Percentiles rank a stretch among this genome's conserved stretches.
These are phyloP conservation scores for Euplagia quadripunctaria DNA, from an alignment of 2,888 invertebrate species.

Conservation along the genomic window DNA sequence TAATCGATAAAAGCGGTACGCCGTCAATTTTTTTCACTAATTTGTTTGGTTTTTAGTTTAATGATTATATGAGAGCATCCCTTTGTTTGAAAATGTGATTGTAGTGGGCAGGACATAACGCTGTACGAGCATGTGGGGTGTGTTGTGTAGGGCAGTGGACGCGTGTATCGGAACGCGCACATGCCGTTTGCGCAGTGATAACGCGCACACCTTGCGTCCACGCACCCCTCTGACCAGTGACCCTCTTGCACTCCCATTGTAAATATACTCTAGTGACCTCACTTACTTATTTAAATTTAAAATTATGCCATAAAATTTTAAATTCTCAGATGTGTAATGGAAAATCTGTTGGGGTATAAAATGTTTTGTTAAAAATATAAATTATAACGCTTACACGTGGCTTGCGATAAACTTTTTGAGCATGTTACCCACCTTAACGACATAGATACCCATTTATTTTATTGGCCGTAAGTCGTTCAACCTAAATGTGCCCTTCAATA, in stretches of 20 bases:
- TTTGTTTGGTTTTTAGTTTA: constrained; percentile 57
- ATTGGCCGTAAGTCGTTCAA: constrained; percentile 32
- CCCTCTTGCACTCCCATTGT: constrained; percentile 73
- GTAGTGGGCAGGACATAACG: constrained; percentile 62
- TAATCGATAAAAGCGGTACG: constrained; percentile 66
- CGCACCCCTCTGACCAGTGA: constrained; percentile 75
- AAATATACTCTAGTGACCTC: constrained; percentile 44
- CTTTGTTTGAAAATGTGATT: constrained; percentile 73
- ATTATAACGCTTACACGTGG: constrained; percentile 40
- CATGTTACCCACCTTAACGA: constrained; percentile 8
- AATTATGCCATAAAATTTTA: constrained; percentile 45
- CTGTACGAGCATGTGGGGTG: constrained; percentile 60
- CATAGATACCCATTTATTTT: constrained; percentile 26
- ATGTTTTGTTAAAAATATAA: constrained; percentile 26
- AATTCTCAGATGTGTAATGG: constrained; percentile 26
- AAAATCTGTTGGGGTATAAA: constrained; percentile 44
- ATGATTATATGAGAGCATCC: constrained; percentile 61
- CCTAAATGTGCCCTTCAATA: constrained; percentile 17
- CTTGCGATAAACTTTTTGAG: constrained; percentile 23
- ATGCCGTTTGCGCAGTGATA: constrained; percentile 81
- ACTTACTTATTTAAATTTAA: constrained; percentile 43
- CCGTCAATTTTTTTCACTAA: constrained; percentile 56
- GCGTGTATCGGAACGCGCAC: constrained; percentile 83
- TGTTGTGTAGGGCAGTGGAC: constrained; percentile 60
- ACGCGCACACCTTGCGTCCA: constrained; percentile 83